Conservation (phyloP, 1,140 invertebrate species). For the Epicauta chinensis region DNA sequence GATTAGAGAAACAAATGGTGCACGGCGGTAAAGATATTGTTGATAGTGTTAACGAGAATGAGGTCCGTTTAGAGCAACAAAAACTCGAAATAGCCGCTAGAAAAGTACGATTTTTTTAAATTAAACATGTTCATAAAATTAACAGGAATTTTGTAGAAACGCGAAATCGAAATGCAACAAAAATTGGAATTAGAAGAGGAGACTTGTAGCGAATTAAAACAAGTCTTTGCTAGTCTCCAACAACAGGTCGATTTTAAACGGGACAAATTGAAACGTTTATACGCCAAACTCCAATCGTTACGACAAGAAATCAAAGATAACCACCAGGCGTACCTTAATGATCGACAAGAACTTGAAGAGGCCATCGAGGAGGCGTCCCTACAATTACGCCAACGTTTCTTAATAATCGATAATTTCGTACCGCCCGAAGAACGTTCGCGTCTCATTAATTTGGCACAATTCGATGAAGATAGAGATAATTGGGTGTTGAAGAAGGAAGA, state of each 20-base stretch:
- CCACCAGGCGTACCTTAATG: conserved; percentile 40
- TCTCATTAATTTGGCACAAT: conserved; percentile 69
- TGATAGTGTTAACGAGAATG: conserved; percentile 86
- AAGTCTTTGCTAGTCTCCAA: conserved; percentile 79
- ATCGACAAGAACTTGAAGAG: conserved; percentile 71
- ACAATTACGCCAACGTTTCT: conserved; percentile 69
- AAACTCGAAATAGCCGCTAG: conserved; percentile 76
- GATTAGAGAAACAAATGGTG: conserved; percentile 81
- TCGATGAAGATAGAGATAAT: conserved; percentile 83
- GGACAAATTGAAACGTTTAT: conserved; percentile 71
- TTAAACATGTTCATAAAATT: too few relatives aligned
- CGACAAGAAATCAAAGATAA: conserved; percentile 40
- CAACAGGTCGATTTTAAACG: conserved; percentile 91
- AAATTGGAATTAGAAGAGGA: conserved; percentile 84
- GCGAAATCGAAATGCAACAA: conserved; percentile 80
- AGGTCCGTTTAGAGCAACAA: conserved; percentile 73
- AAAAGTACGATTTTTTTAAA: conserved; percentile 54
- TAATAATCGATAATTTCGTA: conserved; percentile 97
- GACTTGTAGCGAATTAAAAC: conserved; percentile 74
- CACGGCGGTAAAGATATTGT: conserved; percentile 81
- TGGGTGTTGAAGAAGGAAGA: conserved; percentile 55
- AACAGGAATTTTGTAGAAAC: conserved; percentile 39
- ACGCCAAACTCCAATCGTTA: conserved; percentile 47
- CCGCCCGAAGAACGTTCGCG: conserved; percentile 82
- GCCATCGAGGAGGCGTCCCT: conserved; percentile 76